A percentile compares a stretch with the other conserved stretches of the same genome.
These are phyloP conservation scores for Sialia sialis DNA, from an alignment of 2,113 vertebrate genomes.

Conservation along the genomic window DNA sequence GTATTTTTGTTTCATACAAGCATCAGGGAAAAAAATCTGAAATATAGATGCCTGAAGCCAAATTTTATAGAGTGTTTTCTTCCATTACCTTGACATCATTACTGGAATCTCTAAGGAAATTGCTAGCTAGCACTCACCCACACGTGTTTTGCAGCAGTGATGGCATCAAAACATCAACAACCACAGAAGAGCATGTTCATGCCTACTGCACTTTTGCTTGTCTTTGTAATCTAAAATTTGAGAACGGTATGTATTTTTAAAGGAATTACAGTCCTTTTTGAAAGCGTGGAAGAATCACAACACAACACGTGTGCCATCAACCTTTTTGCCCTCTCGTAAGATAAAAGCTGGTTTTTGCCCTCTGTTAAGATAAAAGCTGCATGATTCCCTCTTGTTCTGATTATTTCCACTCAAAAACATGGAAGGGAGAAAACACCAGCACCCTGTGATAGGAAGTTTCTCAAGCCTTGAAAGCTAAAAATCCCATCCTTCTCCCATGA, in stretches of 20 bases:
- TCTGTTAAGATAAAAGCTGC: neutral
- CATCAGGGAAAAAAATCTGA: neutral
- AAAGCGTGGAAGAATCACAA: neutral
- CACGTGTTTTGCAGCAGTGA: neutral
- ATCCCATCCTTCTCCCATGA: neutral
- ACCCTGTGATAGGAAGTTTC: neutral
- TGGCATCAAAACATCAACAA: neutral
- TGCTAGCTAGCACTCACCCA: neutral
- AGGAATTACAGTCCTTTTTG: neutral
- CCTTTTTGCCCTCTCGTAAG: neutral
- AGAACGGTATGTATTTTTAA: neutral
- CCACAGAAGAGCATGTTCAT: neutral
- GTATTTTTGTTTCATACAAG: neutral
- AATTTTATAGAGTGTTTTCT: neutral
- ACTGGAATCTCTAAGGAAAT: neutral
- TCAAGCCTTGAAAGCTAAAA: neutral
- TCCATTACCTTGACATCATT: neutral
- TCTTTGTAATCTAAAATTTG: neutral
- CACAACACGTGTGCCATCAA: fast-evolving
- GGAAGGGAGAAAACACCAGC: neutral
- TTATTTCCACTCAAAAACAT: neutral
- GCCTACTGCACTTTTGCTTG: neutral
- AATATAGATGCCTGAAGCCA: neutral
- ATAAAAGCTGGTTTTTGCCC: neutral
- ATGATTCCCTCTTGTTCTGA: neutral